Conservation (phyloP, 92 coral and sea anemone genomes). For the Epizoanthus fatuus region DNA sequence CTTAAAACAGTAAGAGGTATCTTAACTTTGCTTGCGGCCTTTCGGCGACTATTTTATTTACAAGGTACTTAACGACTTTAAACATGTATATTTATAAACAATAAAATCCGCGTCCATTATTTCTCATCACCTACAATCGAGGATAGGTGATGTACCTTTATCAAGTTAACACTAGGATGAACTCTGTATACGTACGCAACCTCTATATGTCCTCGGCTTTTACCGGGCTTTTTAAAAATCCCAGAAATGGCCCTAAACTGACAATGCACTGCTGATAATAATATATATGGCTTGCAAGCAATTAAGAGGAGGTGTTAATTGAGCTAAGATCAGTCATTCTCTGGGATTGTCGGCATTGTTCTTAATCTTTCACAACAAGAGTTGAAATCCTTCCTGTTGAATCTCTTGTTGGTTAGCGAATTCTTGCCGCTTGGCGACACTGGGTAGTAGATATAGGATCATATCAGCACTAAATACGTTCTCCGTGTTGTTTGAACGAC, state of each 20-base stretch:
- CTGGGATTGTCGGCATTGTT: conserved; percentile 39
- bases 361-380: conserved; percentile 47
- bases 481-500: neutral
- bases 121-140: conserved; percentile 47
- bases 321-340: conserved; percentile 37
- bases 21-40: conserved; percentile 48
- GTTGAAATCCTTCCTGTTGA: conserved; percentile 7
- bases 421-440: conserved; percentile 3
- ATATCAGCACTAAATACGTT: neutral
- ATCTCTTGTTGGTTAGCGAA: neutral
- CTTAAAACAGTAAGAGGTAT: conserved; percentile 19
- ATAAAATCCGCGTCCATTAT: conserved; percentile 5
- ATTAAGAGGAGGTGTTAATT: conserved; percentile 44
- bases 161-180: conserved; percentile 25
- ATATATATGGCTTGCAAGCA: conserved; percentile 28
- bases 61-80: conserved; percentile 76
- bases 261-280: conserved; percentile 25
- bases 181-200: neutral
- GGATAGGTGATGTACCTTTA: conserved; percentile 26
- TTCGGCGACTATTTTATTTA: conserved; percentile 64
- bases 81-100: conserved; percentile 81
- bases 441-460: neutral
- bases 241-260: neutral
- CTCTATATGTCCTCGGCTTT: conserved; percentile 35
- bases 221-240: neutral